Evolutionary conservation across 2,113 vertebrate genomes (phyloP).

Genomic region (Chaenocephalus aceratus): DNA sequence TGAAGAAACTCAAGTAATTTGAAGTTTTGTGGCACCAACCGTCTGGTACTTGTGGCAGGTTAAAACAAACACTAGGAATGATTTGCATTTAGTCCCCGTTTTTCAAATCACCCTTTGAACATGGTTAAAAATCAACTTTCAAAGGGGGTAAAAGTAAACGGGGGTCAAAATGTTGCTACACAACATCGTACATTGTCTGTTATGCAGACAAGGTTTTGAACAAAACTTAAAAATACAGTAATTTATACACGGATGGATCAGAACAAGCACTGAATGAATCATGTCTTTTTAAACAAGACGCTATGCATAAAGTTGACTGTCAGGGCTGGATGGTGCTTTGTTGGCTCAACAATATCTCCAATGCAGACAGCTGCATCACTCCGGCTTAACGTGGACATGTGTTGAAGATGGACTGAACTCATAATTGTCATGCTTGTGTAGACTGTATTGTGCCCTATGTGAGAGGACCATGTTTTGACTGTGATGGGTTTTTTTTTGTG

Average conservation of each 20-base stretch:
- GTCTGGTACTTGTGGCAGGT: not conserved
- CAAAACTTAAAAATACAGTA: conserved; percentile 3
- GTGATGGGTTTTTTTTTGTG: not conserved
- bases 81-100: conserved; percentile 1
- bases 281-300: conserved; percentile 24
- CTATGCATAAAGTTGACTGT: conserved; percentile 24
- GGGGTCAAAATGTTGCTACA: not conserved
- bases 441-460: conserved; percentile 25
- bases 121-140: not conserved
- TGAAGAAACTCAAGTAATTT: not conserved
- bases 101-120: not conserved
- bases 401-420: conserved; percentile 2
- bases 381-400: not conserved
- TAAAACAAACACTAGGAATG: conserved; percentile 22
- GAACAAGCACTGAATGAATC: not conserved
- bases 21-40: not conserved
- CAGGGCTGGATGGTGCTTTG: not conserved
- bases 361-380: not conserved
- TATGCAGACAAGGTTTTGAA: conserved; percentile 13
- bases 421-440: conserved; percentile 8
- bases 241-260: not conserved
- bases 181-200: conserved; percentile 11
- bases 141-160: not conserved
- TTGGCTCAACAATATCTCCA: not conserved
- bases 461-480: conserved; percentile 50